Base-by-base conservation (phyloP, 2,888 invertebrate genomes). In the Papilio gigon region DNA sequence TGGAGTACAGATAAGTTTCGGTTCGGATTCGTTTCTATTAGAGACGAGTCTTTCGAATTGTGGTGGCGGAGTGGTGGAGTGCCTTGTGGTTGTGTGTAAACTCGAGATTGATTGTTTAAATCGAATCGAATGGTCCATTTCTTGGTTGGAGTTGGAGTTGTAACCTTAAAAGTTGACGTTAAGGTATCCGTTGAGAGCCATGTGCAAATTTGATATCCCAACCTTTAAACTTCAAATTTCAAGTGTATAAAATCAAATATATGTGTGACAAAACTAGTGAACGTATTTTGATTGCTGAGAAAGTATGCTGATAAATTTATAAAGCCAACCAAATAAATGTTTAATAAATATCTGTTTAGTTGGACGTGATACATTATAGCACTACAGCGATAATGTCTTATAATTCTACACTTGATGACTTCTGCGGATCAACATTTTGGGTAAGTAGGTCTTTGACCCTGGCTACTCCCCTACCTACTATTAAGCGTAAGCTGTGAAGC, bases 361-460 rank as follows among this genome's bases (percentile, higher is more conserved):
- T 9, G 14, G 33, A 44, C 33, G 17, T 60, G 68, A 58, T 70
- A 35, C 65, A 61, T 73, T 75, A 44, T 67, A 75, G 74, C 72
- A 73, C 69, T 70, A 65, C 50, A 56, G 82, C 95, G 84, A 93
- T 88, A 85, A 90, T 91, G 91, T 86, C 90, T 80, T 85, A 86
- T 77, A 85, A 92, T 85, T 93, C 93, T 83, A 89, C 93, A 77
- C 94, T 96, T 93, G 95, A 96, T 86, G 91, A 93, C 77, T 96
- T 96, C 92, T 97, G 96, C 85, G 96, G 96, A 76, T 94, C 95
- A 68, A 86, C 88, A 84, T 96, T 96, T 93, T 97, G 96, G 96
- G 96, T 96, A 93, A 95, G 95, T 90, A 76, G 78, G 75, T 77
- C 75, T 75, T 74, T 77, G 77, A 77, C 80, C 78, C 72, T 75